Base-by-base conservation (phyloP, 2,888 invertebrate species). In the Epistrophella euchroma region DNA sequence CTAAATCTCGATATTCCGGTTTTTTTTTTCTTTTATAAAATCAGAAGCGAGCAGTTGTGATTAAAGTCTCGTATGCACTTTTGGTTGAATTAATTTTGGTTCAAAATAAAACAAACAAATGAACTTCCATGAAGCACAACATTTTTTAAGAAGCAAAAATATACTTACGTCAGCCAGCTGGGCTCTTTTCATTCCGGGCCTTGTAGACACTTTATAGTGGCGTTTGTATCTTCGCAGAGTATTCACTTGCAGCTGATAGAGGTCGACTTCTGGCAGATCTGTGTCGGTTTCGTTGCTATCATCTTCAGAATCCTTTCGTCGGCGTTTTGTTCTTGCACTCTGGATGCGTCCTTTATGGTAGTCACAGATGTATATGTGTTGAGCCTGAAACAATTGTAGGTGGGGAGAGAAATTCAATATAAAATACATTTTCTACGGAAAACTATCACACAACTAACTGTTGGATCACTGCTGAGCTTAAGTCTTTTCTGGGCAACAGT, bases 321-420 rank as follows among this genome's bases (percentile, higher is more conserved):
- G 94, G 83, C 98, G 96, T 91, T 98, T 98, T 17, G 97, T 97
- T 89, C 98, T 95, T n/a, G 98, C 97, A 92, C 97, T 97, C 92
- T 98, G 98, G 89, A 99, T 99, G 91, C 98, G 96, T 91, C 96
- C 96, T 93, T 99, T 99, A 93, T 99, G 99, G 91, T 96, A 96
- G 91, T 99, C 99, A 93, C 99, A 99, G 90, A 99, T 99, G 92
- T 99, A 98, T 89, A 97, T 97, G 91, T 99, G 98, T 89, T 97
- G 95, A 47, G 97, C 98, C 98, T 98, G 92, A 91, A 92, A 82
- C 2, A 13, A 1, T 32, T 0, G 25, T 0, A 25, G 9, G 17
- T 10, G 47, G 2, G 45, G 37, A 70, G 19, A 28, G 60, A 43
- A 64, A 47, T 58, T 40, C 43, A 45, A 40, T 60, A 40, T 60